Base-by-base conservation (phyloP, 2,113 vertebrate species). In the Ailurus styani region DNA sequence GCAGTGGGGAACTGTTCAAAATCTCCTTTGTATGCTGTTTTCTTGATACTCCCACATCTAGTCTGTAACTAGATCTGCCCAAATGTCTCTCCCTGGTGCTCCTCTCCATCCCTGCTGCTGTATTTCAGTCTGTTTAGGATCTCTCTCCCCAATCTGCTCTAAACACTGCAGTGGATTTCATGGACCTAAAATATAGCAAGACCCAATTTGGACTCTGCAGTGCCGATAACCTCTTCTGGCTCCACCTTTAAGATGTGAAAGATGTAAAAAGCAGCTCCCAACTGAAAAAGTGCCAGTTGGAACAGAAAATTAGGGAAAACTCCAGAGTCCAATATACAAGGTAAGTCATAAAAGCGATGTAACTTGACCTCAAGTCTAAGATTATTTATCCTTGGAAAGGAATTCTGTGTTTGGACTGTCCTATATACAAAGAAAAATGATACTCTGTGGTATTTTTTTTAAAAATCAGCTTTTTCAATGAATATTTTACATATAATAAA, bases 111-210 rank as follows among this genome's bases (percentile, higher is more conserved):
- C 8, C 47, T 27, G 37, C 17, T 78, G 27, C 70, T 89, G 55
- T 91, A n/a, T 86, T 91, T 91, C 78, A 50, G 11, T 86, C 68
- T 85, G 6, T 93, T 68, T 87, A 37, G 60, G 52, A 66, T 70
- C 42, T 85, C 64, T 86, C 4, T 91, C 54, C 54, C 11, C 17
- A 70, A 5, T 96, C 62, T 70, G 87, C 66, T 90, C 21, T 72
- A 82, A 68, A 95, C 94, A 37, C 55, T 47, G 72, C 68, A 87
- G 50, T 89, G 92, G 57, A 81, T 83, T 90, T 64, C 87, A 90
- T 9, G 85, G 40, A 85, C 45, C 70, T 95, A 55, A 94, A 83
- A 84, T 60, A 72, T 37, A 87, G 6, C 37, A 27, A 73, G 50
- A 52, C 37, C 60, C 17, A 21, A 1, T 92, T 57, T 97, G 95